These are phyloP conservation scores for Eumeta japonica DNA, from an alignment of 1,140 invertebrate species.

Conservation along the genomic window DNA sequence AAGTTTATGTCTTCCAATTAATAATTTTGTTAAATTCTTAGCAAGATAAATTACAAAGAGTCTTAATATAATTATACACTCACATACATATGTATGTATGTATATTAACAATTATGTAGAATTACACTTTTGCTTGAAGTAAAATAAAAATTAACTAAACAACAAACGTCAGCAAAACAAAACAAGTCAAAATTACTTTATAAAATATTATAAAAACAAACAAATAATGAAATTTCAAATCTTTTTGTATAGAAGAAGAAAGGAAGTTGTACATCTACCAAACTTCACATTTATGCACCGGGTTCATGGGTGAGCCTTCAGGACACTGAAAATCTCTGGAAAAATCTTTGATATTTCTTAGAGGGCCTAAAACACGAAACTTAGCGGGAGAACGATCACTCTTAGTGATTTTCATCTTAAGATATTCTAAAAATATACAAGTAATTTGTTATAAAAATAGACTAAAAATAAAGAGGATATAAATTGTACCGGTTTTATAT, in stretches of 20 bases:
- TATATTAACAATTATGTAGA: neutral
- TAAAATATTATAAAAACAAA: neutral
- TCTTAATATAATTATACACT: no score
- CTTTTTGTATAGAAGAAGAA: neutral
- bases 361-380: slow-evolving; percentile 83
- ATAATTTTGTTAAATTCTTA: no score
- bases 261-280: slow-evolving; percentile 60
- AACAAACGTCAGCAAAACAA: neutral
- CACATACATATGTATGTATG: no score
- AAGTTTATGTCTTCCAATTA: no score
- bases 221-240: neutral
- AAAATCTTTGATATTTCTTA: slow-evolving; percentile 89
- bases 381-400: slow-evolving; percentile 76
- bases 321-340: slow-evolving; percentile 85
- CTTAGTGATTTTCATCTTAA: slow-evolving; percentile 71
- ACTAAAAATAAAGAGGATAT: no score
- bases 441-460: no score
- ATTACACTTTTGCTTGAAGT: neutral
- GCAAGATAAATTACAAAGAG: no score
- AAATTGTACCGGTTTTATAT: slow-evolving; percentile 68
- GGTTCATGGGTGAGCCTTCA: slow-evolving; percentile 81
- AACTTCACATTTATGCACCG: slow-evolving; percentile 79
- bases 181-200: neutral
- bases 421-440: no score
- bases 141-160: neutral